phyloP scores from a whole-genome alignment of 2,113 vertebrate species.

The Labrus mixtus region DNA sequence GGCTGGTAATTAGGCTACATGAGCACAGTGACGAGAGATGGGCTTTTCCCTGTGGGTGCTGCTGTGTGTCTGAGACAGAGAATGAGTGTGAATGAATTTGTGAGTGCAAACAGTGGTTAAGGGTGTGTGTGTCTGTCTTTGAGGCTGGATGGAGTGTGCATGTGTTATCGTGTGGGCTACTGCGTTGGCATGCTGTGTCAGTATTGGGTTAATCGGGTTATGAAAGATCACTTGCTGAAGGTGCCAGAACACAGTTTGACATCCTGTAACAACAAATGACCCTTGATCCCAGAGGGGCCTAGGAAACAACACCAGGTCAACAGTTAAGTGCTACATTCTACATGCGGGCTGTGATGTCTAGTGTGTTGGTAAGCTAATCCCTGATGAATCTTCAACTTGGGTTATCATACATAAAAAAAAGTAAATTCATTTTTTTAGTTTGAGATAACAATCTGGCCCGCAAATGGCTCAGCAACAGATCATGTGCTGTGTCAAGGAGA shows the following conservation, averaged over 20 bases:
- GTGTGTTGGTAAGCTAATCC: conserved; percentile 6
- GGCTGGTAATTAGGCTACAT: conserved; percentile 81
- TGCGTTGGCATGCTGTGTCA: conserved; percentile 43
- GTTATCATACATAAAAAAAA: conserved; percentile 16
- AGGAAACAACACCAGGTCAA: conserved; percentile 55
- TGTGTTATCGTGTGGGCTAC: neutral
- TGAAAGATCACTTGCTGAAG: conserved; percentile 68
- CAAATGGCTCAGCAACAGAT: conserved; percentile 52
- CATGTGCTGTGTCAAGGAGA: conserved; percentile 54
- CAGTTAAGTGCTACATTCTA: conserved; percentile 30
- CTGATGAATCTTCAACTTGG: conserved; percentile 3
- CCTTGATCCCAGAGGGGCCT: conserved; percentile 38
- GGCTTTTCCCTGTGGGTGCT: conserved; percentile 77
- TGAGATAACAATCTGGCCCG: conserved; percentile 46
- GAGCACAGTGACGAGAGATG: conserved; percentile 76
- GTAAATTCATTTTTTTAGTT: conserved; percentile 48
- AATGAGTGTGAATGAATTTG: conserved; percentile 61
- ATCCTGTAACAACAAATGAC: conserved; percentile 56
- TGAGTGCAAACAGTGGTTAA: conserved; percentile 46
- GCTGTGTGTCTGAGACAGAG: conserved; percentile 54
- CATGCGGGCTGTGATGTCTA: conserved; percentile 28
- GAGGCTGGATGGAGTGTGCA: neutral
- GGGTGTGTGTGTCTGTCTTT: conserved; percentile 14
- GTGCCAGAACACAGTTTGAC: conserved; percentile 72
- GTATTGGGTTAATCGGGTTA: conserved; percentile 66